Conservation (phyloP, 2,113 vertebrate genomes). For the Phyllostomus hastatus region DNA sequence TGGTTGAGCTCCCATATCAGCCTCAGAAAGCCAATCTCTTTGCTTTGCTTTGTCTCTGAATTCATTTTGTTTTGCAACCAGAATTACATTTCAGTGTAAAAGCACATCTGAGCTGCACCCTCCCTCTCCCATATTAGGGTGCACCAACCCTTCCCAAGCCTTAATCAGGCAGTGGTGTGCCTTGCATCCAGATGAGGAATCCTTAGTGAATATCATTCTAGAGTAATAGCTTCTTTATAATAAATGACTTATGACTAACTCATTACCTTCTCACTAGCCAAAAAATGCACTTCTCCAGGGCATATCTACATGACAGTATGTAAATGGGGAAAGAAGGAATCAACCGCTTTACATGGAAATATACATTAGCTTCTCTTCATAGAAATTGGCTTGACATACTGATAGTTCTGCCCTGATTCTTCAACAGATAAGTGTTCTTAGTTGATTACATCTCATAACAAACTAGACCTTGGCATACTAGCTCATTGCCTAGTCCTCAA, state of each 20-base stretch:
- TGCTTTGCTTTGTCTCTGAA: not conserved
- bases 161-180: not conserved
- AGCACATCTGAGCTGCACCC: accelerated
- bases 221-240: not conserved
- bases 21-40: not conserved
- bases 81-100: not conserved
- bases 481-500: not conserved
- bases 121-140: not conserved
- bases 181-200: not conserved
- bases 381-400: not conserved
- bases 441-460: conserved; percentile 20
- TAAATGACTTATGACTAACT: conserved; percentile 29
- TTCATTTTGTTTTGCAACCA: not conserved
- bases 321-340: conserved; percentile 4
- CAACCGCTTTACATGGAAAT: conserved; percentile 3
- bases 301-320: not conserved
- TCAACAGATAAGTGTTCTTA: not conserved
- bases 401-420: conserved; percentile 8
- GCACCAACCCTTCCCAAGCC: not conserved
- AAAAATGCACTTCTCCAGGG: conserved; percentile 17
- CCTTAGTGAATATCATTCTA: not conserved
- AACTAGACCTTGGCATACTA: not conserved
- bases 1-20: not conserved
- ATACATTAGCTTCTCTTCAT: not conserved
- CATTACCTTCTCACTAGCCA: conserved; percentile 12